Base-by-base conservation (phyloP, 2,797 vertebrate genomes). In the Huso huso region DNA sequence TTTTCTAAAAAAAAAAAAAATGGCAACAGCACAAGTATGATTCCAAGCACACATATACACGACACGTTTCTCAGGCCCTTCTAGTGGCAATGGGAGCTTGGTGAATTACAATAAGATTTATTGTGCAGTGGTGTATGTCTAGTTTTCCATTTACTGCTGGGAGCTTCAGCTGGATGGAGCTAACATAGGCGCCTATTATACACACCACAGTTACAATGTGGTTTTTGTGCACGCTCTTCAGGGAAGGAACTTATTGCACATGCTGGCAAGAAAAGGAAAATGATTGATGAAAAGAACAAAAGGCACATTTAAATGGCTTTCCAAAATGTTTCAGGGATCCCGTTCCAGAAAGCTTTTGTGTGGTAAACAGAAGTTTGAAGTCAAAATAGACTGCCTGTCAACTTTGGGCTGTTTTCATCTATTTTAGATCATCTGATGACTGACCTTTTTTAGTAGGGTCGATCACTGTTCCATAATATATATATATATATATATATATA, bases 61-160 rank as follows among this genome's bases (percentile, higher is more conserved):
- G 6, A 37, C 37, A 82, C 84, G 74, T 77, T 83, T 81, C 83
- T 83, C 71, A 73, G 74, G 58, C 83, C 73, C 78, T 82, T 81
- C 76, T 85, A 76, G 6, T n/a, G 69, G 83, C 83, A 86, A 88
- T 77, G 83, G 80, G 82, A 82, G 79, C 79, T 81, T 73, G 65
- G 77, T 86, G 87, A 90, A 90, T 90, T 86, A 93, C 84, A 90
- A 76, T 82, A 75, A 85, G 88, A 91, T 84, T 89, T 91, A 92
- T 84, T 87, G 84, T 84, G 76, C 81, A 76, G 81, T 74, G 77
- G 79, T 84, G 78, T 84, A 84, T 79, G 86, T 87, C 83, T 91
- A 80, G 84, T 90, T 92, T 93, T 92, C 88, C 84, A 81, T 89
- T 82, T 83, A 83, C 70, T 60, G 76, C 78, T 74, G 66, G 77